These are phyloP conservation scores for Stomorhina lunata DNA, from an alignment of 2,888 invertebrate species.

Conservation along the genomic window DNA sequence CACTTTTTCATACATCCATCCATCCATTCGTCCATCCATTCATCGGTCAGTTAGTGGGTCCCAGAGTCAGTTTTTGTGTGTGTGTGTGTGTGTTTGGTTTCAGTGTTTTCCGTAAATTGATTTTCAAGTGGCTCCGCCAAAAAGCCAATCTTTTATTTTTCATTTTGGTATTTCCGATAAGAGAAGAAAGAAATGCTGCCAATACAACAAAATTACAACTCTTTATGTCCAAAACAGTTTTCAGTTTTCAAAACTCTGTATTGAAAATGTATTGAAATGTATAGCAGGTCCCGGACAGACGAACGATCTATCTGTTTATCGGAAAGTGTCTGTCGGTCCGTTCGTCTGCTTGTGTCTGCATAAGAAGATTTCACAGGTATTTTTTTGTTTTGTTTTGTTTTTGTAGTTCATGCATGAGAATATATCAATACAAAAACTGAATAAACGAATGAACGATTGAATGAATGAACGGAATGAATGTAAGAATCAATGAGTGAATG, in stretches of 20 bases:
- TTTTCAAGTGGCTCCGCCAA: slow-evolving; percentile 66
- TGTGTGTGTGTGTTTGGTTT: not conserved
- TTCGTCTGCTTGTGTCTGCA: not conserved
- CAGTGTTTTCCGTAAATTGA: slow-evolving; percentile 61
- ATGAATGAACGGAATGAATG: slow-evolving; percentile 2
- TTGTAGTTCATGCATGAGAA: slow-evolving; percentile 10
- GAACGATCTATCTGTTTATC: not conserved
- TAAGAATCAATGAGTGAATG: slow-evolving; percentile 26
- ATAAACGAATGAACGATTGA: not conserved
- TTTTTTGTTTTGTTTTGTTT: not conserved
- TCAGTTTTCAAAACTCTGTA: too few relatives aligned
- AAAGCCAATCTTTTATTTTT: slow-evolving; percentile 58
- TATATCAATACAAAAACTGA: slow-evolving; percentile 13
- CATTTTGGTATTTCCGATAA: slow-evolving; percentile 63
- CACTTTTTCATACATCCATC: slow-evolving; percentile 32
- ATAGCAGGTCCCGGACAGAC: too few relatives aligned
- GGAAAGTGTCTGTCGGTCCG: not conserved
- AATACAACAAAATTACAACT: slow-evolving; percentile 39
- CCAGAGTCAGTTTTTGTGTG: slow-evolving; percentile 29
- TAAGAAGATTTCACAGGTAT: slow-evolving; percentile 38
- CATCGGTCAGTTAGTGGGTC: not conserved
- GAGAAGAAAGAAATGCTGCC: slow-evolving; percentile 57
- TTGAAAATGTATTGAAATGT: too few relatives aligned
- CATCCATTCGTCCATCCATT: not conserved
- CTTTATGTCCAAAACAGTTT: slow-evolving; percentile 13